phyloP scores from a whole-genome alignment of 2,113 vertebrate genomes.

The Agapornis roseicollis region DNA sequence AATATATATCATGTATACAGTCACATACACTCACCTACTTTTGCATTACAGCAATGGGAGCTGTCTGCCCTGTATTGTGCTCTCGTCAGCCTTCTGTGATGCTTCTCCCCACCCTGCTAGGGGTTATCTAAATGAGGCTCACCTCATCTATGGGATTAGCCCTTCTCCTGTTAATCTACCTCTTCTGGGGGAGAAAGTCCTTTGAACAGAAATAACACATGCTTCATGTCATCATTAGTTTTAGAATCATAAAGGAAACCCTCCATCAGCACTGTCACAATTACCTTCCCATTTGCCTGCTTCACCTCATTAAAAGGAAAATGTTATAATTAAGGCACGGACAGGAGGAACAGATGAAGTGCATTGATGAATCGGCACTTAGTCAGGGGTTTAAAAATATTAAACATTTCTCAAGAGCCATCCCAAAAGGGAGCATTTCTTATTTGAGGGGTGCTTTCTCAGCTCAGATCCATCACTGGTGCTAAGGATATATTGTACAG shows the following conservation, averaged over 20 bases:
- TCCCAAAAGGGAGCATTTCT: background rate
- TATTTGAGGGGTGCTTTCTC: background rate
- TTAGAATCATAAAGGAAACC: constrained; percentile 11
- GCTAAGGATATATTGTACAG: background rate
- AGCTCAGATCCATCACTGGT: background rate
- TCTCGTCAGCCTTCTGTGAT: background rate
- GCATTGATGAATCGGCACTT: constrained; percentile 43
- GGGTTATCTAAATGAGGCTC: background rate
- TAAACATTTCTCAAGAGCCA: background rate
- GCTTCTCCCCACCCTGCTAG: background rate
- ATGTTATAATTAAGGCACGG: constrained; percentile 34
- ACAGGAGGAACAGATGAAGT: constrained; percentile 44
- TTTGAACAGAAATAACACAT: background rate
- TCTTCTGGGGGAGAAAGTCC: background rate
- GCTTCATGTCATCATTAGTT: background rate
- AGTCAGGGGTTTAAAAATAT: constrained; percentile 13
- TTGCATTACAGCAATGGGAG: background rate
- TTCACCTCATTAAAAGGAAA: constrained; percentile 57
- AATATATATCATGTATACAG: background rate
- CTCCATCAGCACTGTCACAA: background rate
- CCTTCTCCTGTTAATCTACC: background rate
- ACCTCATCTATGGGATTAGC: fast-evolving
- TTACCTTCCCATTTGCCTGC: constrained; percentile 50
- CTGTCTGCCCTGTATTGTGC: fast-evolving
- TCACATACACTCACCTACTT: background rate